Evolutionary conservation across 2,797 vertebrate species (phyloP).

Genomic region (Urocyon cinereoargenteus): DNA sequence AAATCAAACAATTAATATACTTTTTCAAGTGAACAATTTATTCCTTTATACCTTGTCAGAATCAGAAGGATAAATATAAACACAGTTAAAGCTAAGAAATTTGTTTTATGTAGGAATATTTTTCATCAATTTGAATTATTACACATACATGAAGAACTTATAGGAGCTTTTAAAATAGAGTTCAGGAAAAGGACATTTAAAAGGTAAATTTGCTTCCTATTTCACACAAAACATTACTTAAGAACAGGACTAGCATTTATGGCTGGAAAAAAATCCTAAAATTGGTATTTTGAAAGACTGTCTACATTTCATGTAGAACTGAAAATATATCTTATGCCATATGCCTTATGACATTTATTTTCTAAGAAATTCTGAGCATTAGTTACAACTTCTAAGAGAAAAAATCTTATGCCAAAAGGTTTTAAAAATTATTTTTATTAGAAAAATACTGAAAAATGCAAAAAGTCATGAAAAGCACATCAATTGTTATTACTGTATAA

Average conservation of each 20-base stretch:
- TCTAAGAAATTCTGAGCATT: constrained; percentile 37
- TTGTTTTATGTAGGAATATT: neutral
- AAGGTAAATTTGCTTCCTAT: constrained; percentile 8
- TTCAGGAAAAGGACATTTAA: constrained; percentile 57
- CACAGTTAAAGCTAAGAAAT: constrained; percentile 33
- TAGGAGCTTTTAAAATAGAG: constrained; percentile 25
- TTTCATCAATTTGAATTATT: constrained; percentile 56
- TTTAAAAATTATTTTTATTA: neutral
- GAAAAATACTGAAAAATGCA: neutral
- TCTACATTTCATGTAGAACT: neutral
- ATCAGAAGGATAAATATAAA: constrained; percentile 25
- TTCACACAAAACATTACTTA: constrained; percentile 64
- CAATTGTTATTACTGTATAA: neutral
- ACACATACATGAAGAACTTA: constrained; percentile 15
- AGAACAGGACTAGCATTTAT: neutral
- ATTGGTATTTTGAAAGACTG: constrained; percentile 29
- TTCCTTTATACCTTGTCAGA: neutral
- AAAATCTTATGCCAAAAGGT: neutral
- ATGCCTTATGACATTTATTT: constrained; percentile 34
- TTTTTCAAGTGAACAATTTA: constrained; percentile 35
- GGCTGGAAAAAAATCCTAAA: constrained; percentile 1
- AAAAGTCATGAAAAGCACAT: neutral
- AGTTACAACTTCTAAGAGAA: neutral
- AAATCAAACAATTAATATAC: constrained; percentile 43
- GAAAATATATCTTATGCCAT: neutral